phyloP scores from a whole-genome alignment of 1,140 invertebrate genomes.

The Battus philenor region DNA sequence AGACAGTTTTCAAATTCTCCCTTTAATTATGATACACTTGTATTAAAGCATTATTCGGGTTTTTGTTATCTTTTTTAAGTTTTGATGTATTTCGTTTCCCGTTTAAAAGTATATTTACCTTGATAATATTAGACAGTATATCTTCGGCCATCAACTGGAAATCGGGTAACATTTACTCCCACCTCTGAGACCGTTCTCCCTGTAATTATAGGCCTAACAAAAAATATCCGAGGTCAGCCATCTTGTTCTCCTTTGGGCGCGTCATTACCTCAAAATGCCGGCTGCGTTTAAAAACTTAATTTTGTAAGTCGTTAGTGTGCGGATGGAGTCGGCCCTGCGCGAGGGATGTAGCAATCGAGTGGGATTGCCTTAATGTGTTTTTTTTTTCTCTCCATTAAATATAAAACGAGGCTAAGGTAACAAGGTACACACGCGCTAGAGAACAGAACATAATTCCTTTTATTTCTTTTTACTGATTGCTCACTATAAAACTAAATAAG shows the following conservation, averaged over 20 bases:
- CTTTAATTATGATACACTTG: too few relatives aligned
- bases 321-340: constrained; percentile 28
- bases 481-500: too few relatives aligned
- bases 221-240: constrained; percentile 32
- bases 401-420: constrained; percentile 1
- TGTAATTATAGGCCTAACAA: constrained; percentile 37
- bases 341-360: constrained; percentile 33
- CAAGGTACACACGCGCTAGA: constrained; percentile 11
- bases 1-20: too few relatives aligned
- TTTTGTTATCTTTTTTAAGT: too few relatives aligned
- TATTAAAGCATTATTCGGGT: too few relatives aligned
- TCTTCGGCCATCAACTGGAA: constrained; percentile 6
- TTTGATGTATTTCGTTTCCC: too few relatives aligned
- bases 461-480: too few relatives aligned
- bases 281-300: constrained; percentile 49
- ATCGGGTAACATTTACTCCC: constrained; percentile 14
- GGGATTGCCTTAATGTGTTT: constrained; percentile 19
- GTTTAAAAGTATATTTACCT: too few relatives aligned
- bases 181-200: constrained; percentile 12
- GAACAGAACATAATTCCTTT: too few relatives aligned
- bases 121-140: too few relatives aligned
- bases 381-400: constrained; percentile 13
- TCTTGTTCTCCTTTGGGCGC: constrained; percentile 29
- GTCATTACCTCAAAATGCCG: constrained; percentile 20
- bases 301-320: constrained; percentile 38